Evolutionary conservation across 1,140 invertebrate genomes (phyloP), one percentile per base, ranked within the genome.

Genomic region (Drosophila ogumai): DNA sequence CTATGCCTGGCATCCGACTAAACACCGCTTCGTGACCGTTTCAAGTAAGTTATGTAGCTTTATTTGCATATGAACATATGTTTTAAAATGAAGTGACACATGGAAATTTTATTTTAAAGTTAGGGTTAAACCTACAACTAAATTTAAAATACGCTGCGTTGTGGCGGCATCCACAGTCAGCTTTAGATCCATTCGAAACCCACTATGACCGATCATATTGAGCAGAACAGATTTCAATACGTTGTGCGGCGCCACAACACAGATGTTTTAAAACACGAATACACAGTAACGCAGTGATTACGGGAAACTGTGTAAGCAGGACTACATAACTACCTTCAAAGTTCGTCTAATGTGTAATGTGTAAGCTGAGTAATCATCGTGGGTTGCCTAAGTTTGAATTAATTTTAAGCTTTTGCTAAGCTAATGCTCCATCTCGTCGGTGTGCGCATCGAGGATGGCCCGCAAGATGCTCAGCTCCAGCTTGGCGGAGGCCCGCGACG

Each of bases 381-480:
- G 59, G 22, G 59, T 54, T 38, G 15, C 13, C 32, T 50, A 43
- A n/a, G 59, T 10, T 54, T 66, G 28, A 41, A 34, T 72, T 44
- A 63, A 55, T 41, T 46, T 13, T 28, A 40, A 43, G 9, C 28
- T 32, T 36, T 59, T n/a, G 22, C 25, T 28, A 7, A 22, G 19
- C 67, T 81, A 88, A 50, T 88, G 74, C 56, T 90, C 91, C 54
- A 92, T 50, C 28, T 91, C 90, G 41, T 92, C 91, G 59, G 87
- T 87, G 38, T 92, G 91, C 31, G 84, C 87, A 41, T 92, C 91
- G 31, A 92, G 75, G 43, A 92, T 91, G 60, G 91, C 81, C 15
- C 87, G 82, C 17, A 92, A 55, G 25, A 92, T 92, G 54, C 78
- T 76, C 44, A 92, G 44, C 64, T 92, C 91, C n/a, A 92, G 60